Conservation (phyloP, 2,888 invertebrate species). For the Hermaeophaga mercurialis region DNA sequence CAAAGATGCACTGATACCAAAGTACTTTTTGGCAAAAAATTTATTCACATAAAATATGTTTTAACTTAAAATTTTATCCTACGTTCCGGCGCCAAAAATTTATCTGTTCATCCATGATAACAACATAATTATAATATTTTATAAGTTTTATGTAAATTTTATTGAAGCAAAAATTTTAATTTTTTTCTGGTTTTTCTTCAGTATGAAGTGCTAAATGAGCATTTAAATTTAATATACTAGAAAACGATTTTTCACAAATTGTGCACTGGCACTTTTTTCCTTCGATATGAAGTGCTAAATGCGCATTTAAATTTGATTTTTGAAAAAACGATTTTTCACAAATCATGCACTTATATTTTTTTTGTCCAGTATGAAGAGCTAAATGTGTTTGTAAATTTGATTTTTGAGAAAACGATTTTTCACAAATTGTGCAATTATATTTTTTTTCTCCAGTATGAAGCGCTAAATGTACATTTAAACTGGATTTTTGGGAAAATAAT, state of each 20-base stretch:
- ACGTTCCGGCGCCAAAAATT: too few species aligned
- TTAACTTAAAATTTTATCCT: too few species aligned
- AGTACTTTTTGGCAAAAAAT: too few species aligned
- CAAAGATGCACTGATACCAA: too few species aligned
- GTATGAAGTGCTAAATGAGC: not conserved
- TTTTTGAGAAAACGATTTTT: not conserved
- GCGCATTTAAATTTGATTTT: not conserved
- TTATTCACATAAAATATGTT: too few species aligned
- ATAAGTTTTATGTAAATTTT: too few species aligned
- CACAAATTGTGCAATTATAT: not conserved
- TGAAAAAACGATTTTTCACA: not conserved
- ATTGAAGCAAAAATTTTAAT: too few species aligned
- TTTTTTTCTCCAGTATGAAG: not conserved
- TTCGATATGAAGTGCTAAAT: not conserved
- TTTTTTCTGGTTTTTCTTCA: not conserved
- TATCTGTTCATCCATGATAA: too few species aligned
- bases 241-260: not conserved
- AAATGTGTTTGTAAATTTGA: not conserved
- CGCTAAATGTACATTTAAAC: not conserved
- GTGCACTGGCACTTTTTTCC: not conserved
- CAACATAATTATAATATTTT: too few species aligned
- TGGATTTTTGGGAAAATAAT: not conserved
- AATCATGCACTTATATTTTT: not conserved
- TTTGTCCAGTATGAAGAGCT: not conserved
- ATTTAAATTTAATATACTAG: not conserved